These are phyloP conservation scores for Talpa occidentalis DNA, from an alignment of 2,113 vertebrate species.

Conservation along the genomic window DNA sequence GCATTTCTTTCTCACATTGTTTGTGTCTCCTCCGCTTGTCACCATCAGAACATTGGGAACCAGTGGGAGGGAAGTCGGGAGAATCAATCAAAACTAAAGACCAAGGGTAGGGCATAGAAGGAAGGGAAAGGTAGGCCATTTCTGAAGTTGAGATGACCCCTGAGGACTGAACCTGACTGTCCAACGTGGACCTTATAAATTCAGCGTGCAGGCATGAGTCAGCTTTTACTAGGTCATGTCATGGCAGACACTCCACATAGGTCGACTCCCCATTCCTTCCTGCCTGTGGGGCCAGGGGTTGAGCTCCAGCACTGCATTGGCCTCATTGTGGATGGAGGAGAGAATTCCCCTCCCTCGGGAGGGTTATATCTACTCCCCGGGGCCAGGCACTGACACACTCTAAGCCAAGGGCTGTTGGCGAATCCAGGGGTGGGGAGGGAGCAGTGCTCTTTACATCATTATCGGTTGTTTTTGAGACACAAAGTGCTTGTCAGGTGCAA, in stretches of 20 bases:
- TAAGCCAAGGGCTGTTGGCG: not conserved
- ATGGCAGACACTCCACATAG: not conserved
- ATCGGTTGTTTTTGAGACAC: not conserved
- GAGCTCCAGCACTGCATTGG: not conserved
- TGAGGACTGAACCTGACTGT: not conserved
- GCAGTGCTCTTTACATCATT: accelerated
- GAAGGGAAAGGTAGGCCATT: not conserved
- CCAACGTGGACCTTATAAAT: not conserved
- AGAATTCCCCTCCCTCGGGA: no score
- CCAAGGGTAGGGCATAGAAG: no score
- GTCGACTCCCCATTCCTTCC: not conserved
- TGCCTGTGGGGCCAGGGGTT: accelerated
- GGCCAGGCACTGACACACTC: no score
- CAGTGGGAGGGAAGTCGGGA: not conserved
- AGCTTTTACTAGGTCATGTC: not conserved
- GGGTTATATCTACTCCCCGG: no score
- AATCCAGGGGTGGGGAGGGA: not conserved
- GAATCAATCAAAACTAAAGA: not conserved
- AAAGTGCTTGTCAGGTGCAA: not conserved
- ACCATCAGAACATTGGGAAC: not conserved
- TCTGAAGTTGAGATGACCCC: not conserved
- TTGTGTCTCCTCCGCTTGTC: not conserved
- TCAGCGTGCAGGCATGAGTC: accelerated
- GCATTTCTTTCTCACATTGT: not conserved
- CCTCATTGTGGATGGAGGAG: not conserved